A percentile compares a stretch with the other conserved stretches of the same genome.
Conservation (phyloP, 2,113 vertebrate species). For the Thunnus maccoyii region DNA sequence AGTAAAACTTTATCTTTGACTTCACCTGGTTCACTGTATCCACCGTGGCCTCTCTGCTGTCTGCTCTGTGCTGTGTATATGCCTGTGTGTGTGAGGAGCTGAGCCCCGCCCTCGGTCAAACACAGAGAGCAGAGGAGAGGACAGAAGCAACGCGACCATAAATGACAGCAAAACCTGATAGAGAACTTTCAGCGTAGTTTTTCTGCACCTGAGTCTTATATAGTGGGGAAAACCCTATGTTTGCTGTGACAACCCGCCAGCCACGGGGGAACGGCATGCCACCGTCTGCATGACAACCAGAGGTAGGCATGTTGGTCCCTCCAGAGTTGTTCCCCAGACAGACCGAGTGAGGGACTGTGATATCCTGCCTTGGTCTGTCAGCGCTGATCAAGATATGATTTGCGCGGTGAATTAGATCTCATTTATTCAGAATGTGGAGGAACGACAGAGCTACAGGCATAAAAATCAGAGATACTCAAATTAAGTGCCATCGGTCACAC, state of each 20-base stretch:
- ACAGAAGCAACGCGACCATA: no score
- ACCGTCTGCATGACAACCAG: slow-evolving; percentile 63
- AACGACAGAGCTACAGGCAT: slow-evolving; percentile 27
- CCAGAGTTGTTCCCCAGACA: slow-evolving; percentile 42
- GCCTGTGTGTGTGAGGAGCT: no score
- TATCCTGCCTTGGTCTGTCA: slow-evolving; percentile 47
- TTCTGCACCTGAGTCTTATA: no score
- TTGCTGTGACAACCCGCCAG: slow-evolving; percentile 57
- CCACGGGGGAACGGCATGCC: slow-evolving; percentile 41
- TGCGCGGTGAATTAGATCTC: slow-evolving; percentile 61
- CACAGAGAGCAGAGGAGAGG: no score
- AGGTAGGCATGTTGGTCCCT: slow-evolving; percentile 42
- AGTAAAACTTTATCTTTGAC: no score
- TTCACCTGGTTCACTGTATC: no score
- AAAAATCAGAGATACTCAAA: slow-evolving; percentile 45
- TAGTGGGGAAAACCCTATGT: slow-evolving; percentile 8
- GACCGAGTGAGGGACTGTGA: slow-evolving; percentile 34
- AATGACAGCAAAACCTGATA: no score
- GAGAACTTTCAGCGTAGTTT: no score
- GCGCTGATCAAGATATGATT: slow-evolving; percentile 64
- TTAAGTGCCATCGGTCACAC: slow-evolving; percentile 49
- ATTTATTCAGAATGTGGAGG: slow-evolving; percentile 51
- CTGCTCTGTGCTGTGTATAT: no score
- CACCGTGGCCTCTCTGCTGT: no score
- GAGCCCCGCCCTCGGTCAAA: no score